Conservation (phyloP, 2,797 vertebrate genomes). For the Takifugu rubripes region DNA sequence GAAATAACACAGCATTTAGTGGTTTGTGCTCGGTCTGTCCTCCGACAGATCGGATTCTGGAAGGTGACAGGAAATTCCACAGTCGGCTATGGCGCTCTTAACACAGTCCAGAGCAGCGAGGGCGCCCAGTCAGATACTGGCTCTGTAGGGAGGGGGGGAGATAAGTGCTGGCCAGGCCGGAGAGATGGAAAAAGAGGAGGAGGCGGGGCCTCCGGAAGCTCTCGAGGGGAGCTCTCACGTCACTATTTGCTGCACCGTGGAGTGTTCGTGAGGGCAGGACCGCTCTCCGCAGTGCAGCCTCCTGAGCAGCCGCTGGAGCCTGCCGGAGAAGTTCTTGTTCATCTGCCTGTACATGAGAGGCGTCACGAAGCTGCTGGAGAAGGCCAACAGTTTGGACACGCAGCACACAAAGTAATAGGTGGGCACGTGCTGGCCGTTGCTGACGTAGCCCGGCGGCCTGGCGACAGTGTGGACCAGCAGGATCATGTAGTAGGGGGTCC, state of each 20-base stretch:
- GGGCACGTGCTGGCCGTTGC: conserved; percentile 62
- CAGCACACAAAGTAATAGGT: conserved; percentile 81
- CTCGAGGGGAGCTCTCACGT: conserved; percentile 67
- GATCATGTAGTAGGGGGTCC: conserved; percentile 93
- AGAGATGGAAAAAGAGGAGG: conserved; percentile 17
- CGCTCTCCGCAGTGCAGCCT: conserved; percentile 83
- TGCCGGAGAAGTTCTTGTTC: conserved; percentile 90
- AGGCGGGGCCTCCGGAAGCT: conserved; percentile 10
- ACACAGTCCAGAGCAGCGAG: conserved; percentile 58
- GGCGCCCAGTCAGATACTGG: conserved; percentile 44
- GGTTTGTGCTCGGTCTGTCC: conserved; percentile 60
- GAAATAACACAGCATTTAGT: conserved; percentile 66
- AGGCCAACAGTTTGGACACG: conserved; percentile 86
- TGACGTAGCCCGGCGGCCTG: conserved; percentile 66
- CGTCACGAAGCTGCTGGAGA: conserved; percentile 90
- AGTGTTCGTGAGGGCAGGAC: conserved; percentile 81
- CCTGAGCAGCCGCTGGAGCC: conserved; percentile 83
- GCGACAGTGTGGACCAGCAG: conserved; percentile 87
- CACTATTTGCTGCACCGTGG: conserved; percentile 84
- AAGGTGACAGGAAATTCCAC: conserved; percentile 71
- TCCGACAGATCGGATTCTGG: conserved; percentile 46
- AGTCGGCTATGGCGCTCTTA: conserved; percentile 53
- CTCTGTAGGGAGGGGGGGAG: conserved; percentile 25
- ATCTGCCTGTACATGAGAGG: conserved; percentile 92
- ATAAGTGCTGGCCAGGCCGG: conserved; percentile 59